A percentile compares a stretch with the other conserved stretches of the same genome.
These are phyloP conservation scores for Perizoma affinitatum DNA, from an alignment of 2,888 invertebrate genomes.

Conservation along the genomic window DNA sequence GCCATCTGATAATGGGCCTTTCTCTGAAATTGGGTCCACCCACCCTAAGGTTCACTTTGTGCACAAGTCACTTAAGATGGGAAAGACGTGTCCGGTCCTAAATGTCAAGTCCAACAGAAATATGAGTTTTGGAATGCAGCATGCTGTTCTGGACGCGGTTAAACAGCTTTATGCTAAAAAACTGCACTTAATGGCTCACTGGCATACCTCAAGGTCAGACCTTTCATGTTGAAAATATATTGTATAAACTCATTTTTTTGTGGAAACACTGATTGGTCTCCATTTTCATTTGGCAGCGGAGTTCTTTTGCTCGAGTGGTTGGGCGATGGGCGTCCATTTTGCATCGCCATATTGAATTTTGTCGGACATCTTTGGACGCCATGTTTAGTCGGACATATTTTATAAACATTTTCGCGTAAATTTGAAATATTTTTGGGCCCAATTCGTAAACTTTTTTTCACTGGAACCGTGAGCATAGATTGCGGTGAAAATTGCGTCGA, in stretches of 20 bases:
- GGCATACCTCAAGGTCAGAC: too few species aligned
- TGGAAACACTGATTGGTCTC: constrained; percentile 35
- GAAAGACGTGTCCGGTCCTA: too few species aligned
- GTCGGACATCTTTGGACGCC: constrained; percentile 88
- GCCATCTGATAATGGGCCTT: too few species aligned
- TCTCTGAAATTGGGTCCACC: too few species aligned
- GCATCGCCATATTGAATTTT: constrained; percentile 85
- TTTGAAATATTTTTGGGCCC: constrained; percentile 83
- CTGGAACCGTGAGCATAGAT: constrained; percentile 70
- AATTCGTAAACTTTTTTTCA: constrained; percentile 81
- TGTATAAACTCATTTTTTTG: not conserved
- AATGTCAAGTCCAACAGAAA: too few species aligned
- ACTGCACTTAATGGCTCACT: too few species aligned
- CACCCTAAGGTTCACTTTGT: too few species aligned
- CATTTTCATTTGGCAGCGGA: constrained; percentile 57
- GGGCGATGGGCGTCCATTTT: constrained; percentile 81
- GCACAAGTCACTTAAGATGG: too few species aligned
- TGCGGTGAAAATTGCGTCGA: constrained; percentile 64
- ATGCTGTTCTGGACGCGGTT: too few species aligned
- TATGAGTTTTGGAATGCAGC: too few species aligned
- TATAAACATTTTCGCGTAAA: constrained; percentile 87
- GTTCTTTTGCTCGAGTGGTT: constrained; percentile 55
- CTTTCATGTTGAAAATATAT: too few species aligned
- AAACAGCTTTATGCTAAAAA: too few species aligned
- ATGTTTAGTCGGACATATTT: constrained; percentile 91